phyloP scores from a whole-genome alignment of 2,797 vertebrate genomes.

The Diplodus sargus region DNA sequence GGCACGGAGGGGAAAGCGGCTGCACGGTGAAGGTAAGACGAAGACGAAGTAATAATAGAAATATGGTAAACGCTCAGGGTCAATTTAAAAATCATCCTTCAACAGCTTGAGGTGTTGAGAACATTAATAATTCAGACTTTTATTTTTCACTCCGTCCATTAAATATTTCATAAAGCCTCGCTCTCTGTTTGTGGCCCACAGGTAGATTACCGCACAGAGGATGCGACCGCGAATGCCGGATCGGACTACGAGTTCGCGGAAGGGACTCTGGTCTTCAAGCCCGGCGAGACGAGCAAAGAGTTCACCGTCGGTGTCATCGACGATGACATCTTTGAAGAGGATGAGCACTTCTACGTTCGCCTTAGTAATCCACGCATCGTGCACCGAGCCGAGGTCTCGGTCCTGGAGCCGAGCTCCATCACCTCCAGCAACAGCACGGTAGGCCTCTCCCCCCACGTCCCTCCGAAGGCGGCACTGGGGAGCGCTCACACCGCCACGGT shows the following conservation, averaged over 20 bases:
- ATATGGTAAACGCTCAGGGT: slow-evolving; percentile 38
- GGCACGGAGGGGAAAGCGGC: slow-evolving; percentile 86
- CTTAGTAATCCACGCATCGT: slow-evolving; percentile 87
- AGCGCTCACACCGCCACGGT: slow-evolving; percentile 85
- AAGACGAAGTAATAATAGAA: neutral
- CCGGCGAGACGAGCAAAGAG: slow-evolving; percentile 88
- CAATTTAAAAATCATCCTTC: slow-evolving; percentile 33
- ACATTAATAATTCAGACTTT: slow-evolving; percentile 63
- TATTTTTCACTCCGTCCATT: slow-evolving; percentile 45
- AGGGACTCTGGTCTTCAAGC: slow-evolving; percentile 89
- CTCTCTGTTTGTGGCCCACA: slow-evolving; percentile 53
- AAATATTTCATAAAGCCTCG: slow-evolving; percentile 58
- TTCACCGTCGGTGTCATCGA: slow-evolving; percentile 90
- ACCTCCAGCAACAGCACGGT: slow-evolving; percentile 82
- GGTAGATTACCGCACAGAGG: slow-evolving; percentile 91
- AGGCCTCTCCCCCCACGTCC: slow-evolving; percentile 71
- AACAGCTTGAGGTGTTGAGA: slow-evolving; percentile 30
- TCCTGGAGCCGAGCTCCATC: slow-evolving; percentile 82
- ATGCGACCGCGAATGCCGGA: slow-evolving; percentile 89
- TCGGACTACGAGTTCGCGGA: slow-evolving; percentile 92
- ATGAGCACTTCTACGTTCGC: slow-evolving; percentile 90
- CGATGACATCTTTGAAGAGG: slow-evolving; percentile 91
- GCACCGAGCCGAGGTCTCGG: slow-evolving; percentile 82
- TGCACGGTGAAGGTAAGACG: slow-evolving; percentile 85
- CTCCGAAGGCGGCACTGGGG: slow-evolving; percentile 86